These are phyloP conservation scores for Meiosimyza platycephala DNA, from an alignment of 2,888 invertebrate genomes.

Conservation along the genomic window DNA sequence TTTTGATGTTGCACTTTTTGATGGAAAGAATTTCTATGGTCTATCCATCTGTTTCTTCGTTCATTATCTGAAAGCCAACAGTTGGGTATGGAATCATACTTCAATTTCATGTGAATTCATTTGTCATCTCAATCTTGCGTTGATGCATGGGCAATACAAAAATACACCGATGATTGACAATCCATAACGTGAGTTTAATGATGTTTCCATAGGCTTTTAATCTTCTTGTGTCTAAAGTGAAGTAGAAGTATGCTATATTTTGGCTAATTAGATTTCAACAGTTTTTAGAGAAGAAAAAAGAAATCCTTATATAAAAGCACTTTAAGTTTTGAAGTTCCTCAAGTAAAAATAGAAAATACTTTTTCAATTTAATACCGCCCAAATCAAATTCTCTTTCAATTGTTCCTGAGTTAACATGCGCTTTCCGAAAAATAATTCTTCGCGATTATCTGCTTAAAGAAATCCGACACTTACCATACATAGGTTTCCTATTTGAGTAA, in stretches of 20 bases:
- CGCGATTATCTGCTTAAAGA: conserved; percentile 34
- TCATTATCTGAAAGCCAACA: neutral
- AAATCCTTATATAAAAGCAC: no score
- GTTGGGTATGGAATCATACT: neutral
- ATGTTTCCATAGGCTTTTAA: conserved; percentile 18
- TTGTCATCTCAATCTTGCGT: conserved; percentile 7
- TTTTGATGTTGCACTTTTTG: neutral
- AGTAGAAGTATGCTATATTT: no score
- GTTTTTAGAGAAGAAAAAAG: no score
- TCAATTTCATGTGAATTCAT: neutral
- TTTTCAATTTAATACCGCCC: no score
- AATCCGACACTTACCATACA: conserved; percentile 45
- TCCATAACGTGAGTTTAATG: conserved; percentile 25
- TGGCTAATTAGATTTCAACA: no score
- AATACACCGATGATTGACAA: conserved; percentile 10
- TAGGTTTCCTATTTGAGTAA: conserved; percentile 47
- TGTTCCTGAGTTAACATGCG: no score
- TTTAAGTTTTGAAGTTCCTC: no score
- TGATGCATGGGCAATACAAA: neutral
- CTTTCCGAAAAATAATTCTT: neutral
- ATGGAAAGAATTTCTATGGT: conserved; percentile 1
- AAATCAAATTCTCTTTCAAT: no score
- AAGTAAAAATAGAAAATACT: no score
- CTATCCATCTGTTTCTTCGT: neutral
- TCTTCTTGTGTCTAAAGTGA: neutral